These are phyloP conservation scores for Tanypteryx hageni DNA, from an alignment of 2,888 invertebrate species.

Conservation along the genomic window DNA sequence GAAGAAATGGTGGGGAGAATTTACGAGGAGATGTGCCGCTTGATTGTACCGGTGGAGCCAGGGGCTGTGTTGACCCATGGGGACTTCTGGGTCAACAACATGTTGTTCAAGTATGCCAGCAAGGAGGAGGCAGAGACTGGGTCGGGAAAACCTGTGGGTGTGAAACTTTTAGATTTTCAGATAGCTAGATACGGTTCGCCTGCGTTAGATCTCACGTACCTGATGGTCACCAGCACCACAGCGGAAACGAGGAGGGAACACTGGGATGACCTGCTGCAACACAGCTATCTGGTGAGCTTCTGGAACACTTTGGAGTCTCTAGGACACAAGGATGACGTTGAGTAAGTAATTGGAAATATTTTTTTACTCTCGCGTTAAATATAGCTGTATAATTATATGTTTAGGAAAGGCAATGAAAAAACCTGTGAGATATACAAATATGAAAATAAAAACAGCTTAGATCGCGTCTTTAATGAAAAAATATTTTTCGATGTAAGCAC, in stretches of 20 bases:
- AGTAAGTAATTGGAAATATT: slow-evolving; percentile 37
- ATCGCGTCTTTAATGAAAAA: neutral
- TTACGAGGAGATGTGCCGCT: neutral
- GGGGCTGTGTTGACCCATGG: slow-evolving; percentile 65
- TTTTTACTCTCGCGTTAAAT: neutral
- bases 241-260: slow-evolving; percentile 64
- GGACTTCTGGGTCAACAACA: slow-evolving; percentile 67
- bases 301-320: slow-evolving; percentile 56
- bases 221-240: slow-evolving; percentile 8
- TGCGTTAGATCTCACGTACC: neutral
- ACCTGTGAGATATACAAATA: neutral
- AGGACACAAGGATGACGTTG: slow-evolving; percentile 62
- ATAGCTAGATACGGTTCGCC: slow-evolving; percentile 33
- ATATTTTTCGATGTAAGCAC: neutral
- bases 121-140: slow-evolving; percentile 12
- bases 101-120: slow-evolving; percentile 65
- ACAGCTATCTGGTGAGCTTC: slow-evolving; percentile 66
- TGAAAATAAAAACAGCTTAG: neutral
- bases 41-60: neutral
- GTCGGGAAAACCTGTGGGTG: neutral
- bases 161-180: slow-evolving; percentile 52
- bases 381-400: neutral
- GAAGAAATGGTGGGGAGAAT: neutral
- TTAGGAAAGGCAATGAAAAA: neutral
- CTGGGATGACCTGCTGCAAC: slow-evolving; percentile 65